Base-by-base conservation (phyloP, 2,797 vertebrate species). In the Danio choprae region DNA sequence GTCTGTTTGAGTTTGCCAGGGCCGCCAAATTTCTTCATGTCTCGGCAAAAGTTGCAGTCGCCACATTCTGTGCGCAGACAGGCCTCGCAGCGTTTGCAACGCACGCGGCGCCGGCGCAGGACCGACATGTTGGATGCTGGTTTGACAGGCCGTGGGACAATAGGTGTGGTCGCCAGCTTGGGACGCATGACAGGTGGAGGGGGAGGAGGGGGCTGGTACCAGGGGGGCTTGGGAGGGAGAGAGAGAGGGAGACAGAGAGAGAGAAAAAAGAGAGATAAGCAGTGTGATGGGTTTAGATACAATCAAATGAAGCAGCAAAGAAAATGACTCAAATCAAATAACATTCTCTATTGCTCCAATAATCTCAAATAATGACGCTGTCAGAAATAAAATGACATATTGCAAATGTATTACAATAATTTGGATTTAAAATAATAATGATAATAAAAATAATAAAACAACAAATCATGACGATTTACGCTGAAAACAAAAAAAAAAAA, bases 11-110 rank as follows among this genome's bases (percentile, higher is more conserved):
- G 95, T 65, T 97, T 96, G 59, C 97, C 97, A 2, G 97, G 97
- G 0, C 97, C 97, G 0, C 97, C 97, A 5, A 98, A 98, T 87
- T 98, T 98, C 91, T 98, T 98, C 97, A 98, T 98, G 91, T 98
- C 97, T 86, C 95, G 94, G 92, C 97, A 99, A 90, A 98, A 99
- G 92, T 99, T 97, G 89, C 98, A 99, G 78, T 97, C 96, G 22
- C 98, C 98, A 83, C 98, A 99, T 87, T 99, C 98, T 2, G 96
- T 91, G 82, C 98, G 95, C 86, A 97, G 91, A 79, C 98, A 99
- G 18, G 98, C 97, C 85, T 97, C 96, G 85, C 98, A 99, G 77
- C 97, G 97, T 11, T 98, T 95, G 87, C 97, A 99, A 44, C 98
- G 91, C 46, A 96, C 95, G 1, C 98, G 90, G 53, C 98, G 92